Evolutionary conservation across 2,797 vertebrate genomes (phyloP), one percentile per base, ranked within the genome.

Genomic region (Falco columbarius): DNA sequence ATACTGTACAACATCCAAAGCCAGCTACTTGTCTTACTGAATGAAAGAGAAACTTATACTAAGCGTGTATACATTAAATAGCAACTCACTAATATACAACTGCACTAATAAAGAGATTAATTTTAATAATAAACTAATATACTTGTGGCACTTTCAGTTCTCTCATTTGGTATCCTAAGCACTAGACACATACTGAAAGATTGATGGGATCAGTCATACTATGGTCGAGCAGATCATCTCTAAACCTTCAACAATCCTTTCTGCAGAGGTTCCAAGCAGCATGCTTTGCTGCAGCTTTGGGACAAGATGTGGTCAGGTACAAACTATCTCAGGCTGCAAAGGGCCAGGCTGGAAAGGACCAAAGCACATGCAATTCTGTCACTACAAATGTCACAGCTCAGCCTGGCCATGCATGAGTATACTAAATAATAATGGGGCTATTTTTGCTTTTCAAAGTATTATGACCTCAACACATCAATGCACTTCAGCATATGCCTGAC

Each of bases 51-150:
- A 46, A 14, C 42, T 75, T 47, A 21, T 15, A 11, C 23, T 76
- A 40, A 59, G 40, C 40, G 56, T 9, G 14, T 32, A 24, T 14
- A 32, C 13, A 10, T 24, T 47, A 75, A 79, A 81, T 74, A 72
- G 40, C 58, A 61, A 44, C 76, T 76, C 73, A n/a, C 6, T 55
- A 72, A 90, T 75, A 34, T 26, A 84, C 24, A 90, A 59, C 79
- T 96, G 81, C 85, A 90, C 59, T 71, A 93, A 94, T 56, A 81
- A 59, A 65, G 76, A 81, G 38, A 83, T 77, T 55, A 29, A 75
- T 79, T 96, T 87, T 90, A 62, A 84, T 61, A 89, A 49, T 62
- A 81, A 73, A 58, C 89, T 89, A 81, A 85, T 79, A 56, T 26
- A 34, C 5, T 27, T 7, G 7, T 34, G 34, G 72, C 16, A 62